Base-by-base conservation (phyloP, 2,797 vertebrate genomes). In the Acanthurus tractus region DNA sequence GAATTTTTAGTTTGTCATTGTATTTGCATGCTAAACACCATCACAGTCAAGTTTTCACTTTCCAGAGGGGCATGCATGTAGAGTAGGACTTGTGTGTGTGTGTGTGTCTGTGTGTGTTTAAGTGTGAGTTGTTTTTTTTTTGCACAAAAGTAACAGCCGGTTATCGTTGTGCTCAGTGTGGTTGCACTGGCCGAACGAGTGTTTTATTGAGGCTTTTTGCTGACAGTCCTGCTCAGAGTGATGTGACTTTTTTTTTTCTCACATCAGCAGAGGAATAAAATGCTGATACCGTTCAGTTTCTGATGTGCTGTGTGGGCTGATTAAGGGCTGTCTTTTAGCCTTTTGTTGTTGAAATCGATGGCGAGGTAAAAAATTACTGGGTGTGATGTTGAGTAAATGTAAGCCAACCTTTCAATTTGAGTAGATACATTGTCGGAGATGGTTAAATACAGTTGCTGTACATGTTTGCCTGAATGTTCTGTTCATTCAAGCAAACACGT, bases 21-120 rank as follows among this genome's bases (percentile, higher is more conserved):
- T 63, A 13, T 44, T 67, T 70, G 62, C 71, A 67, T 54, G 11
- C 45, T 49, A 12, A n/a, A 83, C n/a, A 66, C 34, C 36, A 17
- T n/a, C 54, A 55, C 40, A 63, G 79, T 77, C 72, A 63, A 82
- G 79, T 87, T 84, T 81, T 78, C 70, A 63, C 84, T 66, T 88
- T 70, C 22, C 48, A 77, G 59, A 74, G 29, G 22, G 20, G 25
- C 46, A 46, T 45, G 57, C 4, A 12, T 73, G 61, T 49, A 68
- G 17, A 20, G 59, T 4, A 23, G 63, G 46, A 12, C 56, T 45
- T 52, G 48, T 18, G 42, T 68, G 56, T 58, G 18, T 54, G 42
- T 38, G 23, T 25, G 38, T 52, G 36, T 20, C 29, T 49, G 54
- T 44, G 38, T 55, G 61, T 50, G 46, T 22, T 50, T 63, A 45